Evolutionary conservation across 2,113 vertebrate genomes (phyloP).

Genomic region (Megaleporinus macrocephalus): DNA sequence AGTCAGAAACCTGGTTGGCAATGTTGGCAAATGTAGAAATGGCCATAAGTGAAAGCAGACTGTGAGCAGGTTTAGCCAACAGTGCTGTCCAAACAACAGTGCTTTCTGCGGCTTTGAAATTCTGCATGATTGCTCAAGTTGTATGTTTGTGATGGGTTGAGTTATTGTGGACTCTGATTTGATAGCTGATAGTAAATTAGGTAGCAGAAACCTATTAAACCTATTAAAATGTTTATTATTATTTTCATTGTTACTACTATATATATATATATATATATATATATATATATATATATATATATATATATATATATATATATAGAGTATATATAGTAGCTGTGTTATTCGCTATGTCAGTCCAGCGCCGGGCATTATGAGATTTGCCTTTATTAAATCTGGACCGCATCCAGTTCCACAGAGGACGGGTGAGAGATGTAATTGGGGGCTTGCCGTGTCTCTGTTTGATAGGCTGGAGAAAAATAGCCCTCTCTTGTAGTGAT

Average conservation of each 20-base stretch:
- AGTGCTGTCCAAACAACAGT: neutral
- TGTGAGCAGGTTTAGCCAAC: neutral
- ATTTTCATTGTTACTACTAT: too few species aligned
- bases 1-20: neutral
- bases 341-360: neutral
- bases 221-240: too few species aligned
- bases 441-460: conserved; percentile 75
- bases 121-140: too few species aligned
- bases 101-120: too few species aligned
- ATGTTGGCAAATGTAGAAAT: neutral
- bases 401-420: neutral
- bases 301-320: too few species aligned
- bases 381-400: neutral
- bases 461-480: conserved; percentile 92
- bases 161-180: too few species aligned
- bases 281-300: too few species aligned
- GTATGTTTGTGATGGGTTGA: too few species aligned
- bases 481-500: conserved; percentile 84
- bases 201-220: too few species aligned
- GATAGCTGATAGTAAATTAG: too few species aligned
- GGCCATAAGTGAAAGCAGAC: conserved; percentile 3
- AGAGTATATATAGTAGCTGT: too few species aligned
- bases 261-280: too few species aligned
- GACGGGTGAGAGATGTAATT: conserved; percentile 23
- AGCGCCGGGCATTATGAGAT: neutral